A percentile compares a stretch with the other conserved stretches of the same genome.
Conservation (phyloP, 2,113 vertebrate genomes). For the Neopipo cinnamomea region DNA sequence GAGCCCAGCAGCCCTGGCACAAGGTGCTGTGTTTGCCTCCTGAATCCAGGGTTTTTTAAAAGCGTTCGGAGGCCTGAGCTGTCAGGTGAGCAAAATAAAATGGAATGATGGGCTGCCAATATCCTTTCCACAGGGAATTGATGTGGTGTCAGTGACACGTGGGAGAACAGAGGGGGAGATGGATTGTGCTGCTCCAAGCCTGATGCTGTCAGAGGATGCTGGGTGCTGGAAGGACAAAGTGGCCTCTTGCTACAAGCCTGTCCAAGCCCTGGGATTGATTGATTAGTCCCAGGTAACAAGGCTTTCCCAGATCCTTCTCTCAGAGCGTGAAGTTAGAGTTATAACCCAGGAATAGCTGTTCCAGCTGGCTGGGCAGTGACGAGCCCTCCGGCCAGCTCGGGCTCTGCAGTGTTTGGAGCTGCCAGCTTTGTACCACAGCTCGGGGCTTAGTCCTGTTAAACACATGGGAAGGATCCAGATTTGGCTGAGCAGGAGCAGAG, state of each 20-base stretch:
- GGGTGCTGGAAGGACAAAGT: not conserved
- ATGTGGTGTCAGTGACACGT: not conserved
- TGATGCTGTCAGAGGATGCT: not conserved
- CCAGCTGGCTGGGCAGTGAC: slow-evolving; percentile 4
- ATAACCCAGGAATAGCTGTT: not conserved
- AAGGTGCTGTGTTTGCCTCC: rapidly evolving
- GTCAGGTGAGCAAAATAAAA: not conserved
- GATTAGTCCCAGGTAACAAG: slow-evolving; percentile 26
- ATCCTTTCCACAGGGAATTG: not conserved
- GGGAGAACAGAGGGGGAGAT: not conserved
- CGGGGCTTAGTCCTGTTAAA: not conserved
- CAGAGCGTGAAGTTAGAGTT: not conserved
- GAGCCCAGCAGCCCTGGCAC: not conserved
- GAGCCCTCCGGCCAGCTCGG: not conserved
- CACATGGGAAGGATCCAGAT: not conserved
- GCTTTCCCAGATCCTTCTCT: slow-evolving; percentile 4
- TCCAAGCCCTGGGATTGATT: not conserved
- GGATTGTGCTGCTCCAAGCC: not conserved
- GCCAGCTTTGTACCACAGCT: not conserved
- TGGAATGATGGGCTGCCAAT: not conserved
- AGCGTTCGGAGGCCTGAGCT: not conserved
- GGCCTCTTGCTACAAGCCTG: not conserved
- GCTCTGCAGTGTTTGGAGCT: not conserved
- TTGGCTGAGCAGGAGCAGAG: slow-evolving; percentile 24
- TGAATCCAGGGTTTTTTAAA: not conserved